Percentiles rank a stretch among this genome's conserved stretches.
Conservation (phyloP, 1,140 invertebrate species). For the Hyles euphorbiae region DNA sequence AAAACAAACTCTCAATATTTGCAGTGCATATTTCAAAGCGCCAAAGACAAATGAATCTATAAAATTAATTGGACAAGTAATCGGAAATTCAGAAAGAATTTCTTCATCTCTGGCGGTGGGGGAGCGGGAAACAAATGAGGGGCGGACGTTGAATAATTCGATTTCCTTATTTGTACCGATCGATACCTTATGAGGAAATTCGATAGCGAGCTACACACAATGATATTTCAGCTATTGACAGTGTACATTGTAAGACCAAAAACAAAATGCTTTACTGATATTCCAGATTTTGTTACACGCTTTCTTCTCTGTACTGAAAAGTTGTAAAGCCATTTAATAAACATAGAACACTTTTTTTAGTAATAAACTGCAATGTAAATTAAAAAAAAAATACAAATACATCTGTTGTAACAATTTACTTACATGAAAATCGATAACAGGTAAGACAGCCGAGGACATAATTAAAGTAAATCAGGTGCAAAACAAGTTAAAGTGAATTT, state of each 20-base stretch:
- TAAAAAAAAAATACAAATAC: background rate
- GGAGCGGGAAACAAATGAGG: conserved; percentile 71
- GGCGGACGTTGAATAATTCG: conserved; percentile 75
- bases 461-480: conserved; percentile 35
- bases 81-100: conserved; percentile 75
- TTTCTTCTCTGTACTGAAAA: background rate
- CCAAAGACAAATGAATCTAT: conserved; percentile 73
- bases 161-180: conserved; percentile 75
- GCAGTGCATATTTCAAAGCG: conserved; percentile 54
- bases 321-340: background rate
- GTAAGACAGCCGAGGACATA: too few species aligned
- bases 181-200: conserved; percentile 68
- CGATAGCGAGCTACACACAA: conserved; percentile 37
- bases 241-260: background rate
- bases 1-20: conserved; percentile 23
- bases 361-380: too few species aligned
- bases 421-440: too few species aligned
- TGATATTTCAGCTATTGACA: conserved; percentile 13
- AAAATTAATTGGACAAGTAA: conserved; percentile 76
- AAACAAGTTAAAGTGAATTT: conserved; percentile 48
- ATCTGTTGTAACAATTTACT: too few species aligned
- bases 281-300: too few species aligned
- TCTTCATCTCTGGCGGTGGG: conserved; percentile 66
- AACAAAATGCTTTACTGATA: too few species aligned
- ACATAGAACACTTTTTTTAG: too few species aligned